Base-by-base conservation (phyloP, 2,888 invertebrate genomes). In the Tetrapedia diversipes region DNA sequence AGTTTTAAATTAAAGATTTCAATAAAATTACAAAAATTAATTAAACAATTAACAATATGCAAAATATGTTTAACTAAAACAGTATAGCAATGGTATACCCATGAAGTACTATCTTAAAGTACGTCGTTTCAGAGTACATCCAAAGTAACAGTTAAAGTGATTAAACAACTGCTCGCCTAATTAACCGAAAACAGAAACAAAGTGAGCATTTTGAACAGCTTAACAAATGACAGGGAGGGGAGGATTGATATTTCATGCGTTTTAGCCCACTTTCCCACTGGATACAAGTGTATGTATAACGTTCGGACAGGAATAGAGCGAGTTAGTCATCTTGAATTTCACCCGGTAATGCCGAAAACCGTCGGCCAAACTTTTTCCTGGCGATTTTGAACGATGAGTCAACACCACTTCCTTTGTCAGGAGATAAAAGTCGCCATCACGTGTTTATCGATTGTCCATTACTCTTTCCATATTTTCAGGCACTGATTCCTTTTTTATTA, bases 181-280 rank as follows among this genome's bases (percentile, higher is more conserved):
- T n/a, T n/a, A n/a, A 32, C 8, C 16, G 16, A 22, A 54, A 32
- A 61, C 11, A 24, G 16, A 70, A 53, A 66, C 29, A 24, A 43
- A 37, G 39, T 45, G 39, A 67, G 8, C 51, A 32, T 47, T 10
- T 8, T 41, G 43, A 27, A 49, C 60, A 66, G 72, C 72, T 82
- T 47, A 82, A 77, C 67, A 57, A 43, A 41, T 37, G 66, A 63
- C 34, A 61, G 57, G 70, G 51, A 39, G 56, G 47, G 65, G 65
- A 53, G 65, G 65, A 53, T 70, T 79, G 71, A 80, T 79, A 82
- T 82, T 72, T 81, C 68, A 59, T 71, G 61, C 49, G 69, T 75
- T 81, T 80, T 83, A 84, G 67, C 80, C 83, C 78, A 85, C 80
- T 85, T 85, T 85, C 84, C 54, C 77, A 78, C 74, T 74, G 69